Conservation (phyloP, 2,797 vertebrate species). For the Eulemur rubriventer region DNA sequence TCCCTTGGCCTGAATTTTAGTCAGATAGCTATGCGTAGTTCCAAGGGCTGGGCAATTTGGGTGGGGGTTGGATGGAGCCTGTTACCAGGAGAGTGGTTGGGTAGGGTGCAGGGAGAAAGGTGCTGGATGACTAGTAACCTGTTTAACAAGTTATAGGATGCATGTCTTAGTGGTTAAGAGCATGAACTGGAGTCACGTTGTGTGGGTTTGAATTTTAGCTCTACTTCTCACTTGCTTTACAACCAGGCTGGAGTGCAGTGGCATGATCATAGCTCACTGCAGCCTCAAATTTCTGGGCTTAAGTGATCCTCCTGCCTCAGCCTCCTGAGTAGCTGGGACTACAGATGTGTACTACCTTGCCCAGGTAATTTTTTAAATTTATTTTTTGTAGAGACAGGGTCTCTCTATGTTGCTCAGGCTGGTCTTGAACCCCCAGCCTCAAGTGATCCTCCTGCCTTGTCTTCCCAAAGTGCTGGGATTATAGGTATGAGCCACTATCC, state of each 20-base stretch:
- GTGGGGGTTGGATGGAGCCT: not conserved
- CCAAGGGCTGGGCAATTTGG: not conserved
- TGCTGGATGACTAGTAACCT: not conserved
- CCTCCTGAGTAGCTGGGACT: not conserved
- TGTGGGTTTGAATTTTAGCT: slow-evolving; percentile 4
- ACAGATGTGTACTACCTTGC: not conserved
- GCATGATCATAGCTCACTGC: not conserved
- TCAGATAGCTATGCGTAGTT: not conserved
- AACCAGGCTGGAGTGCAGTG: no score
- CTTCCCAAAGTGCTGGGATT: not conserved
- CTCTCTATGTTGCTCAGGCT: not conserved
- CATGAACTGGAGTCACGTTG: not conserved
- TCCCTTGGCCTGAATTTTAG: not conserved
- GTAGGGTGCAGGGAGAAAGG: not conserved
- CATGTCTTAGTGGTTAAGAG: not conserved
- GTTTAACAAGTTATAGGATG: not conserved
- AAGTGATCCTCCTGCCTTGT: not conserved
- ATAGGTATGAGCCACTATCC: not conserved
- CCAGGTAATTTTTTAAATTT: not conserved
- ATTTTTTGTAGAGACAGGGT: not conserved
- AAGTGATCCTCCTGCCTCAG: not conserved
- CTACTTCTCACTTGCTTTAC: not conserved
- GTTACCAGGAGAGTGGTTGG: not conserved
- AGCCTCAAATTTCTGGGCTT: not conserved
- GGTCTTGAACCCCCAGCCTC: not conserved